Base-by-base conservation (phyloP, 2,888 invertebrate genomes). In the Callinectes sapidus region DNA sequence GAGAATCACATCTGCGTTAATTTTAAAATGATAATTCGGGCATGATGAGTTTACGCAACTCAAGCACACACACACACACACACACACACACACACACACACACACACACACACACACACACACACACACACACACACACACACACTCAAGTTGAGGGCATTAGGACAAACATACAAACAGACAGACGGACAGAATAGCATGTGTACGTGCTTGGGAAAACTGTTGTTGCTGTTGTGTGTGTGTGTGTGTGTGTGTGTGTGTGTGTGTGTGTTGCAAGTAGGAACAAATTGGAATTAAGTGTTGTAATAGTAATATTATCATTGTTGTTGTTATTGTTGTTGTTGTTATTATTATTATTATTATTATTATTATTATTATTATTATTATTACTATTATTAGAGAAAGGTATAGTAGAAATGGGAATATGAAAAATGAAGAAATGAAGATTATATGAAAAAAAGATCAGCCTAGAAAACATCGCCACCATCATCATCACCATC, bases 41-140 rank as follows among this genome's bases (percentile, higher is more conserved):
- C 85, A 18, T 16, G 35, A 28, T 18, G n/a, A n/a, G 1, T 8
- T n/a, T n/a, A 32, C 32, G 2, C 35, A 32, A 81, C 77, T 14
- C 28, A 32, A 8, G 35, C 77, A 81, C 77, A 81, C 77, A 81
- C 77, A 81, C 77, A 81, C 32, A 81, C 77, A 77, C 77, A 77
- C 77, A 77, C 77, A 77, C 35, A 81, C 35, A 81, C 35, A 35
- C 35, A 61, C 61, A 61, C 18, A 61, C 61, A 61, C 61, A 23
- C 61, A 61, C 61, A 16, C 61, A 23, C 61, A 16, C 61, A 61
- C 61, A 16, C 18, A 61, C 61, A 61, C 61, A 61, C 61, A 61
- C 61, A 61, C 61, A 61, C 61, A 61, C 61, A 61, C 61, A 61
- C 61, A 61, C 61, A 61, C 61, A 61, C 61, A 61, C 61, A 61